Conservation (phyloP, 2,888 invertebrate genomes). For the Geotrupes spiniger region DNA sequence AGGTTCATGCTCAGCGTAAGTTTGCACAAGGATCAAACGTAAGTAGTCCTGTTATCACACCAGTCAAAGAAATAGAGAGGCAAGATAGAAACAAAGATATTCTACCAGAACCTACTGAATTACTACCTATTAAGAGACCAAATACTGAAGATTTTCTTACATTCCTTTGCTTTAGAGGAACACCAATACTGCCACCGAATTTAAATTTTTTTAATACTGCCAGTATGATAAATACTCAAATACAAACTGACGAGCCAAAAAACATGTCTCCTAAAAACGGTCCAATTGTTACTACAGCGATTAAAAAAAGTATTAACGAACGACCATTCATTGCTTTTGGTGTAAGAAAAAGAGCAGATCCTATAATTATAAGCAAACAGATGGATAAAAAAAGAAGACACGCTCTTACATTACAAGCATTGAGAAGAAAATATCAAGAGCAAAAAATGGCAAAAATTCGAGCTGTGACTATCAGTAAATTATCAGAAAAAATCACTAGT, state of each 20-base stretch:
- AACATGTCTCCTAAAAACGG: conserved; percentile 25
- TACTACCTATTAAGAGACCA: conserved; percentile 66
- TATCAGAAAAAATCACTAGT: conserved; percentile 47
- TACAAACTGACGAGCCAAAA: conserved; percentile 40
- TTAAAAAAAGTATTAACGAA: conserved; percentile 39
- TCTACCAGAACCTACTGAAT: conserved; percentile 57
- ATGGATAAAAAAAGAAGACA: conserved; percentile 50
- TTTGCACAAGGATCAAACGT: conserved; percentile 78
- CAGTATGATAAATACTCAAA: conserved; percentile 46
- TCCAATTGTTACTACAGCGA: conserved; percentile 40
- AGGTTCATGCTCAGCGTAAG: conserved; percentile 83
- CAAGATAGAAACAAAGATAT: conserved; percentile 44
- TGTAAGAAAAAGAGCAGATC: conserved; percentile 58
- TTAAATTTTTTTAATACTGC: conserved; percentile 66
- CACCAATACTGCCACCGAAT: conserved; percentile 67
- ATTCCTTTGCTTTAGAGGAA: conserved; percentile 79
- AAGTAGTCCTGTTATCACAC: conserved; percentile 57
- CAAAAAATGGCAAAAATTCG: conserved; percentile 59
- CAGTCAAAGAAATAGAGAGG: conserved; percentile 61
- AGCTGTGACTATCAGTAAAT: conserved; percentile 49
- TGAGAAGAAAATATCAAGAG: conserved; percentile 60
- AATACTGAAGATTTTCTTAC: conserved; percentile 85
- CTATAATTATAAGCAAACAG: conserved; percentile 47
- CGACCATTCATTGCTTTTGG: conserved; percentile 55
- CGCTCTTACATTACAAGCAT: conserved; percentile 54